These are phyloP conservation scores for Byasa hedistus DNA, from an alignment of 2,888 invertebrate species.

Conservation along the genomic window DNA sequence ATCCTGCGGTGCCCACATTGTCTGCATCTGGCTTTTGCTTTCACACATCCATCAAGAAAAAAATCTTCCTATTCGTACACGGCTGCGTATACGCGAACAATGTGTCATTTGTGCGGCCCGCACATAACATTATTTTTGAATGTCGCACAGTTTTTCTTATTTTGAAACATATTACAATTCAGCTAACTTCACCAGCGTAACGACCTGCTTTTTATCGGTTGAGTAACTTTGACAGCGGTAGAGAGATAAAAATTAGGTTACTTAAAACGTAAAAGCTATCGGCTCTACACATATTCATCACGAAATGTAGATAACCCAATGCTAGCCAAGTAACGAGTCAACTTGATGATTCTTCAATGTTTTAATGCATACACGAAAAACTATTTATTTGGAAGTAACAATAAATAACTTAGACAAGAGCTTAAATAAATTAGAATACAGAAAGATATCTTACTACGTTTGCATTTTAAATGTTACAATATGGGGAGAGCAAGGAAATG, in stretches of 20 bases:
- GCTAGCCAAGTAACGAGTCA: conserved; percentile 2
- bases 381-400: not conserved
- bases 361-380: not conserved
- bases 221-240: conserved; percentile 10
- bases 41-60: no score
- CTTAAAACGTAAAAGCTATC: not conserved
- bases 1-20: no score
- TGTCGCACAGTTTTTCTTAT: not conserved
- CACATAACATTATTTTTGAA: no score
- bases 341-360: not conserved
- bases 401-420: conserved; percentile 16
- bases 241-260: conserved; percentile 20
- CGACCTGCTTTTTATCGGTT: conserved; percentile 7
- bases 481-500: not conserved
- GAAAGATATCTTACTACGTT: not conserved
- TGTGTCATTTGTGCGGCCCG: no score
- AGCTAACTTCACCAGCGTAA: not conserved
- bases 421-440: not conserved
- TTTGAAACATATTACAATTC: not conserved
- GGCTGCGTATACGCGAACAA: no score
- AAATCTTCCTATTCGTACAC: no score
- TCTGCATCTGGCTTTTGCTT: no score
- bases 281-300: conserved; percentile 7
- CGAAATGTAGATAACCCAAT: not conserved
- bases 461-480: not conserved